Evolutionary conservation across 2,113 vertebrate species (phyloP), one percentile per base, ranked within the genome.

Genomic region (Nasalis larvatus): DNA sequence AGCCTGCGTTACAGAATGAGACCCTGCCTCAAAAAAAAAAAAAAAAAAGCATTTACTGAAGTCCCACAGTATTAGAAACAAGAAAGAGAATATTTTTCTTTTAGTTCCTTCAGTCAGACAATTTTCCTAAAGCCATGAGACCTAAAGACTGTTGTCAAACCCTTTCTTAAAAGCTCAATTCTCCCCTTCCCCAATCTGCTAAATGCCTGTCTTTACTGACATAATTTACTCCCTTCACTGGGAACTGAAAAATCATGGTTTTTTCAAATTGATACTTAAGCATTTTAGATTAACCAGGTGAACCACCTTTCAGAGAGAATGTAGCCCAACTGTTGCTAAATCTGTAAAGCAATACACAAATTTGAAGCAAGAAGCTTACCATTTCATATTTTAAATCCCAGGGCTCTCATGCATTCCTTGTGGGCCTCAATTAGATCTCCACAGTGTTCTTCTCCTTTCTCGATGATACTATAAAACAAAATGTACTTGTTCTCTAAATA

Each of bases 401-500:
- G 99, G 3, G 99, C 99, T 98, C 99, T 99, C 99, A 99, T 99
- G 96, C 99, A 99, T 4, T 99, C 99, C 96, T 99, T 99, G 98
- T 99, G 99, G n/a, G 99, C 99, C 97, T 99, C 99, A 14, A 99
- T 99, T 18, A 99, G 99, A 49, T 98, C 98, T 87, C 98, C 97
- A 98, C 99, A 99, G 25, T 98, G 98, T 83, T 99, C 99, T 97
- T 99, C 99, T n/a, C 99, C 99, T 97, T 99, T 99, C 95, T 99
- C 99, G 78, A 99, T 99, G 98, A 99, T 99, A 98, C 99, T 99
- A 98, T 17, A 98, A 98, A 84, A 98, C 27, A 98, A 98, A 94
- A 91, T 81, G 60, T 68, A 89, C 45, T 76, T 18, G 52, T 98
- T 97, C 94, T 87, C 30, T 60, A 91, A 95, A 68, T 0, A 71